Base-by-base conservation (phyloP, 2,113 vertebrate species). In the Rhynchopsitta pachyrhyncha region DNA sequence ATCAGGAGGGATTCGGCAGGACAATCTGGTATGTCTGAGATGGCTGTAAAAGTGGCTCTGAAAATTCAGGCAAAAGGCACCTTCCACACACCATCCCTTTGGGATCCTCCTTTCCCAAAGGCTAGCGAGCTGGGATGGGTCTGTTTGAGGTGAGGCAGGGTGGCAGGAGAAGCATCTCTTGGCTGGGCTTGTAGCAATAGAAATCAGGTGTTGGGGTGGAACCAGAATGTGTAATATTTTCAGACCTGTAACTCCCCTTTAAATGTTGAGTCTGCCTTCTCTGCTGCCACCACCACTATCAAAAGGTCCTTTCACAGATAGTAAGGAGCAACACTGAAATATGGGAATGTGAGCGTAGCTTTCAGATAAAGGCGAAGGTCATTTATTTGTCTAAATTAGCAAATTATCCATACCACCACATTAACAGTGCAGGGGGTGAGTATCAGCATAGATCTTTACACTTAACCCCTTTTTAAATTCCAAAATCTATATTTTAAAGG, bases 1-100 rank as follows among this genome's bases (percentile, higher is more conserved):
- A 6, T 11, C 19, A 3, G 12, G 42, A 13, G 22, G n/a, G 67
- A 49, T 78, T 78, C 28, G n/a, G 44, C n/a, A 25, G 35, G 41
- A 33, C 1, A 6, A 9, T 19, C 33, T 33, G 50, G 47, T 41
- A 50, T 1, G 1, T 50, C 57, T 0, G 1, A 33, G 5, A 5
- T 0, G 0, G 10, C 8, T 66, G 18, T 18, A 73, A 74, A 67
- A 25, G 17, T 4, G 3, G 24, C 29, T 29, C 22, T 19, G 37
- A 35, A 50, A 27, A n/a, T 25, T 62, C 37, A 73, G 31, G 39
- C 33, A 50, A 23, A 55, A 66, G 46, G 13, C 14, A 24, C 18
- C 9, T 49, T 53, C 37, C 17, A 11, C 24, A 13, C 14, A 4
- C 6, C 19, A 17, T 29, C 18, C 25, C 15, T 6, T 35, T 14